Conservation (phyloP, 2,888 invertebrate species). For the Drosophila siamana region DNA sequence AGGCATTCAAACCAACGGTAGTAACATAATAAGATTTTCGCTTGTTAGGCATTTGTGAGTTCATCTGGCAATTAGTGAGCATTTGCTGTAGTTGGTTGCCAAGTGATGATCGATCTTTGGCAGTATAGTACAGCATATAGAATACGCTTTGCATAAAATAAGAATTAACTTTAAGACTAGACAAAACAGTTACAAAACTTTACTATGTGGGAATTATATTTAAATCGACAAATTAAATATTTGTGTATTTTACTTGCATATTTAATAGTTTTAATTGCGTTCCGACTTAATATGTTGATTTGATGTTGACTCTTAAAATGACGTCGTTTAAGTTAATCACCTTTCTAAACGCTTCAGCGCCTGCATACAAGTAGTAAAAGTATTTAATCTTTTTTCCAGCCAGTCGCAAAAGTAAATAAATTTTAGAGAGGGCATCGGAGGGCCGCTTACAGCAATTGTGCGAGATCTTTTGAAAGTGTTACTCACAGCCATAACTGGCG, state of each 20-base stretch:
- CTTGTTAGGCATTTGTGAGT: not conserved
- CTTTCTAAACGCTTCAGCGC: not conserved
- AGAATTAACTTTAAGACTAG: not conserved
- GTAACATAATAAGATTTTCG: not conserved
- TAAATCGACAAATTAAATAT: no score
- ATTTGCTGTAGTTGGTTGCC: conserved; percentile 20
- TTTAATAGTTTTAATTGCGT: no score
- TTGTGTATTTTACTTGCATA: no score
- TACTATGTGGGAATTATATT: no score
- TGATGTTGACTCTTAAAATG: not conserved
- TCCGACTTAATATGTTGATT: not conserved
- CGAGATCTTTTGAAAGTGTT: conserved; percentile 6
- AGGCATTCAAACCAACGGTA: conserved; percentile 8
- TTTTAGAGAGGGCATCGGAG: conserved; percentile 6
- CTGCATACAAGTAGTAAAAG: not conserved
- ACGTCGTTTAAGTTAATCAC: no score
- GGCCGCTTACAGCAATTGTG: not conserved
- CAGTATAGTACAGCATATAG: not conserved
- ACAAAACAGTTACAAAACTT: no score
- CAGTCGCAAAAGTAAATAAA: not conserved
- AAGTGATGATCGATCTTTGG: not conserved
- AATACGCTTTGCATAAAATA: not conserved
- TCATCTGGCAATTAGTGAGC: conserved; percentile 1
- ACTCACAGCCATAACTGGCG: not conserved
- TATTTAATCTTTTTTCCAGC: not conserved